Percentiles rank a stretch among this genome's conserved stretches.
phyloP scores from a whole-genome alignment of 2,888 invertebrate genomes.

The Andricus curvator region DNA sequence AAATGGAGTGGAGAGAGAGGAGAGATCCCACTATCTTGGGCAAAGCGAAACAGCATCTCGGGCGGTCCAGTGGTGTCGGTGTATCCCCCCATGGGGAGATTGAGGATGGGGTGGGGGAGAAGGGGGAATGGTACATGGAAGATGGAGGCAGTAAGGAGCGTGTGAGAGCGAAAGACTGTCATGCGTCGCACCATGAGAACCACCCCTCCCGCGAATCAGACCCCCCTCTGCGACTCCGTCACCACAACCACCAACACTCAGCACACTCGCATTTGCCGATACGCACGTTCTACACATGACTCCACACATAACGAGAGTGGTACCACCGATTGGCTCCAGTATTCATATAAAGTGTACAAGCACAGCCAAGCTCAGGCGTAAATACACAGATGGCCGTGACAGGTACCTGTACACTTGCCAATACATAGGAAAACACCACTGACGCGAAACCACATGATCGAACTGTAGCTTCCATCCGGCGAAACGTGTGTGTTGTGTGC shows the following conservation, averaged over 20 bases:
- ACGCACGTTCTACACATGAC: neutral
- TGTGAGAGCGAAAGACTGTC: constrained; percentile 57
- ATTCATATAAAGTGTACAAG: constrained; percentile 14
- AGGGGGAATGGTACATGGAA: constrained; percentile 27
- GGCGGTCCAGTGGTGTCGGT: constrained; percentile 54
- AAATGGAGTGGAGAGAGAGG: constrained; percentile 30
- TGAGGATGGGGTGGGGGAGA: neutral
- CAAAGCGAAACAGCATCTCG: constrained; percentile 51
- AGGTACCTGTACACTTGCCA: constrained; percentile 36
- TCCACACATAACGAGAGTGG: neutral
- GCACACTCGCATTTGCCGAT: constrained; percentile 44
- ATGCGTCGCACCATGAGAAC: constrained; percentile 75
- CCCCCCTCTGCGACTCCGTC: constrained; percentile 53
- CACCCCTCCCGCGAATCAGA: constrained; percentile 50
- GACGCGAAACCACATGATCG: constrained; percentile 26
- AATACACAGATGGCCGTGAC: constrained; percentile 12
- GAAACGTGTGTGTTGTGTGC: constrained; percentile 22
- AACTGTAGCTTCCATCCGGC: constrained; percentile 13
- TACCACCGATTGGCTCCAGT: neutral
- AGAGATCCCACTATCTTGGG: constrained; percentile 31
- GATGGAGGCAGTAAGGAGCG: constrained; percentile 42
- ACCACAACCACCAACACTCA: constrained; percentile 46
- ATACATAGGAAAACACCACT: constrained; percentile 6
- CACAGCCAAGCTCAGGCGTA: neutral
- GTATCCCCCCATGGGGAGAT: constrained; percentile 29